These are phyloP conservation scores for Aphaenogaster floridana DNA, from an alignment of 1,140 invertebrate species.

Conservation along the genomic window DNA sequence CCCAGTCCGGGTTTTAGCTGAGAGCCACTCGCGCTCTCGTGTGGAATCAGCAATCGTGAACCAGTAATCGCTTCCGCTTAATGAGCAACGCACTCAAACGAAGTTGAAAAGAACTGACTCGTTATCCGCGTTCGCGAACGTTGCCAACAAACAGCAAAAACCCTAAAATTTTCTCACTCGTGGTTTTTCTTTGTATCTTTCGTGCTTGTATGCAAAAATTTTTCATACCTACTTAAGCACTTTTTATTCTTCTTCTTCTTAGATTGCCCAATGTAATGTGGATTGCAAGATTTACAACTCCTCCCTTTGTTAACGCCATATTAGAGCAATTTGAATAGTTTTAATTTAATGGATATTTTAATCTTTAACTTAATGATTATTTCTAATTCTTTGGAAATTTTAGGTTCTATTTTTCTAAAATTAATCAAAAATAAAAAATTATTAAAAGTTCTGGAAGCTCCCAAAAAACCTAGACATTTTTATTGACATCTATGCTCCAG, in stretches of 20 bases:
- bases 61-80: conserved; percentile 65
- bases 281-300: neutral
- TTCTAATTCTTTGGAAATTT: neutral
- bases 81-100: conserved; percentile 64
- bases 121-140: conserved; percentile 11
- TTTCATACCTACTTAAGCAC: neutral
- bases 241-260: neutral
- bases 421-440: neutral
- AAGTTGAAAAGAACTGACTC: conserved; percentile 54
- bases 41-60: conserved; percentile 46
- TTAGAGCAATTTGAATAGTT: neutral
- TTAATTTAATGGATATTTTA: neutral
- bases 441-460: neutral
- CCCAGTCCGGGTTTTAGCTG: conserved; percentile 50
- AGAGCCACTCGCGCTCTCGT: conserved; percentile 51
- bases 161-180: neutral
- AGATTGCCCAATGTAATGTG: neutral
- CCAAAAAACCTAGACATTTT: neutral
- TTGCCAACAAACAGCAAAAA: conserved; percentile 12
- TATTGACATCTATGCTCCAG: neutral
- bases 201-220: conserved; percentile 8
- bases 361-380: neutral
- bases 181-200: neutral
- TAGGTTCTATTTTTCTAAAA: neutral
- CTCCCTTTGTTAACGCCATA: neutral